Evolutionary conservation across 2,888 invertebrate genomes (phyloP), one percentile per base, ranked within the genome.

Genomic region (Melinaea menophilus): DNA sequence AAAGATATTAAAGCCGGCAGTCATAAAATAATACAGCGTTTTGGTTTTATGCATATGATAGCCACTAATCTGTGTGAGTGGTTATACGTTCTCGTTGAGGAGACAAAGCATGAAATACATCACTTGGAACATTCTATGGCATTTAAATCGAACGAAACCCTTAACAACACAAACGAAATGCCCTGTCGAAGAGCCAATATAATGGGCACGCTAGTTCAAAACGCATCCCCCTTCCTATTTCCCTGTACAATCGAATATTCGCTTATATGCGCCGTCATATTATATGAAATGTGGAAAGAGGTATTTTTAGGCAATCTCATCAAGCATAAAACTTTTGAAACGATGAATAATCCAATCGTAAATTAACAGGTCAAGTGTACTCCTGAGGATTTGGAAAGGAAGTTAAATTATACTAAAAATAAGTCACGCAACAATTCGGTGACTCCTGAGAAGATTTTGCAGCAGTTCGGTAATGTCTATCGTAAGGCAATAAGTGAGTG

Each of bases 1-100:
- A 96, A 96, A 84, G 90, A 90, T 69, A 90, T 90, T 62, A 88
- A 88, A 75, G 91, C 94, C 73, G 93, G 93, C 31, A 89, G 91
- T 56, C 93, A 94, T 76, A 94, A 94, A 77, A 92, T 94, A 56
- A 91, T 96, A 59, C 95, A 97, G 31, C 92, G 97, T 71, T 96
- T 98, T 73, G 98, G 98, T 5, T 92, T 98, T 54, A 98, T 98
- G 97, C 98, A 98, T 80, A 94, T 97, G 94, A 94, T 98, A 59
- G 98, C 97, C 1, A 96, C 97, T 22, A 98, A 98, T 85, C 85
- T 98, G 13, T 98, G 97, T 85, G 97, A 98, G 74, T 98, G 98
- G 98, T 83, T 98, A 58, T 95, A 95, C 79, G 96, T 97, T 3
- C 87, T 97, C 33, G 95, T 97, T 0, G 95, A 95, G 79, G 97